Percentiles rank a stretch among this genome's conserved stretches.
These are phyloP conservation scores for Circaetus cinerascens DNA, from an alignment of 2,113 vertebrate genomes.

Conservation along the genomic window DNA sequence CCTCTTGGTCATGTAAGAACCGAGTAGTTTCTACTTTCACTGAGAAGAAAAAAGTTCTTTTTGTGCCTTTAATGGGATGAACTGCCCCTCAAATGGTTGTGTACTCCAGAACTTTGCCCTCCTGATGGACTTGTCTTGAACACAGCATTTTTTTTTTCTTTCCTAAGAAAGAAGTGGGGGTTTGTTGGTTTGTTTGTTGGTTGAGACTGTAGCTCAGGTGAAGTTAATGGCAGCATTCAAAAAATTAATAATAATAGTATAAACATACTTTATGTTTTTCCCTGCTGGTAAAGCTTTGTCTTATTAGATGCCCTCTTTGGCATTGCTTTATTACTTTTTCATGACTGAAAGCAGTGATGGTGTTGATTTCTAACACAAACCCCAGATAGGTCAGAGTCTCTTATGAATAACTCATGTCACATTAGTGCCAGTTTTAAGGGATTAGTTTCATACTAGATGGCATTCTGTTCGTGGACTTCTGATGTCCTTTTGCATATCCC, in stretches of 20 bases:
- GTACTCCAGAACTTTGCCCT: background rate
- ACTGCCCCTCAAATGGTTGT: background rate
- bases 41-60: background rate
- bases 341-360: background rate
- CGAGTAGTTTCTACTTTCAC: background rate
- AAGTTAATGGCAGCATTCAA: background rate
- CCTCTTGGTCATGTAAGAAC: background rate
- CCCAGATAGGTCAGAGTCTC: background rate
- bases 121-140: background rate
- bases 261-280: background rate
- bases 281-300: background rate
- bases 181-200: background rate
- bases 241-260: background rate
- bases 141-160: background rate
- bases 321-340: background rate
- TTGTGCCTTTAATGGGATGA: background rate
- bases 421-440: background rate
- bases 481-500: background rate
- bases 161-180: background rate
- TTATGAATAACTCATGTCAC: background rate
- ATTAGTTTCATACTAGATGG: background rate
- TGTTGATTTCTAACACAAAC: background rate
- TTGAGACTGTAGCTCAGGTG: background rate
- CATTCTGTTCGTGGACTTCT: background rate
- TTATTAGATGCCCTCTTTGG: background rate